Base-by-base conservation (phyloP, 2,888 invertebrate species). In the Stegana nigrithorax region DNA sequence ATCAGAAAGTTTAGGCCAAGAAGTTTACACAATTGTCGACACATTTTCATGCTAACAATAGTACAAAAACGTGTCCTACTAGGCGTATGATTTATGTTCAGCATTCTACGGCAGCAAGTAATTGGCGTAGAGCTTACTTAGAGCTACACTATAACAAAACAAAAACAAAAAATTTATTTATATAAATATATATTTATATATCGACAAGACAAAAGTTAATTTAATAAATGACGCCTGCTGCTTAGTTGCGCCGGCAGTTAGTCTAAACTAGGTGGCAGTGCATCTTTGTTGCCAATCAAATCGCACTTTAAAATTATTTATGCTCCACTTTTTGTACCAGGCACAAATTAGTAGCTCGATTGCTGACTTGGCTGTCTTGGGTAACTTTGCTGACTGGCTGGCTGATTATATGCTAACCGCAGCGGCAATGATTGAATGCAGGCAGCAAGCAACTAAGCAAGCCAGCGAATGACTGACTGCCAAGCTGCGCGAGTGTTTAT, bases 281-380 rank as follows among this genome's bases (percentile, higher is more conserved):
- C 8, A 14, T 26, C 51, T 4, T 23, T 29, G 29, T 21, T 42
- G 45, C 59, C 62, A 63, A 62, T 65, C 63, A 64, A 68, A 63
- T 58, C 39, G 21, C 63, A 65, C 63, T 68, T 68, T 60, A 63
- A 60, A 67, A 67, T 67, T 68, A 68, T 68, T 68, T 68, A 67
- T 66, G 66, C 68, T 65, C 62, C 60, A 63, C 63, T 64, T 68
- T 68, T 58, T 21, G 4, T n/a, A 19, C 26, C 57, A 57, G 12
- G 10, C 32, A 50, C 39, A 26, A 47, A 36, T 59, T 32, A 29
- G 47, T 21, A 36, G 50, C 59, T 23, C 27, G 26, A 26, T 21
- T 50, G 26, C 39, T 57, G 8, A 53, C n/a, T 27, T 44, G 23
- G 27, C 17, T 17, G n/a, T n/a, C n/a, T n/a, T n/a, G n/a, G n/a